Percentiles rank a stretch among this genome's conserved stretches.
Conservation (phyloP, 2,888 invertebrate genomes). For the Pimpla rufipes region DNA sequence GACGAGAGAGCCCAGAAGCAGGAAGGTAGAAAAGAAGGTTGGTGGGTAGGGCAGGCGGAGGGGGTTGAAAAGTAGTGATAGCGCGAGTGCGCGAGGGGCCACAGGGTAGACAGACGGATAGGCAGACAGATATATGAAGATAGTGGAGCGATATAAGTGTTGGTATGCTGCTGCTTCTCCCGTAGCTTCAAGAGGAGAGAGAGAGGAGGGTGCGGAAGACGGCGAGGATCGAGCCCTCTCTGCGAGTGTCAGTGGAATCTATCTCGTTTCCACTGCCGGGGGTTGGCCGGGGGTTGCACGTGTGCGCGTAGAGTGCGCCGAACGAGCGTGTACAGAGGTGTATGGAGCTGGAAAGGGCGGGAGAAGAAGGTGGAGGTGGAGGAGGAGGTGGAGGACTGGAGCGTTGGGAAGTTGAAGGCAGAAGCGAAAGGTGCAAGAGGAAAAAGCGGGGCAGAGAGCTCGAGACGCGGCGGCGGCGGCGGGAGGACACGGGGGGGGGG, state of each 20-base stretch:
- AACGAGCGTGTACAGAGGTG: constrained; percentile 24
- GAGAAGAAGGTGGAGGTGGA: neutral
- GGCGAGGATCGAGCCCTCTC: constrained; percentile 43
- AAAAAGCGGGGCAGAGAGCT: constrained; percentile 5
- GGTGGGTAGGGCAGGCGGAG: too few species aligned
- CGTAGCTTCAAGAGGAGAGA: constrained; percentile 13
- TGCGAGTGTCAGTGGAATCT: constrained; percentile 47
- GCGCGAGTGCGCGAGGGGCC: neutral
- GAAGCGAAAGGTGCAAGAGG: constrained; percentile 46
- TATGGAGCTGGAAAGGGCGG: neutral
- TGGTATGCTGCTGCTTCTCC: constrained; percentile 47
- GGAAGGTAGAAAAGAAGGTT: constrained; percentile 14
- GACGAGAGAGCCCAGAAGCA: constrained; percentile 52
- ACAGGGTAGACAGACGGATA: constrained; percentile 5
- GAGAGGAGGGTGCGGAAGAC: constrained; percentile 39
- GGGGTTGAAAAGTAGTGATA: constrained; percentile 5
- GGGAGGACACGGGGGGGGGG: constrained; percentile 6
- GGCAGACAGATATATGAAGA: neutral
- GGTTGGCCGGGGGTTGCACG: constrained; percentile 2
- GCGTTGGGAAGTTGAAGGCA: constrained; percentile 4
- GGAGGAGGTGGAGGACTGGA: neutral
- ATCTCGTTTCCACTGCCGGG: constrained; percentile 29
- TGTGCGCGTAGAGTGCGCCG: constrained; percentile 1
- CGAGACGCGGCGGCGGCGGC: constrained; percentile 15
- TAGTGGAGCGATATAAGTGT: constrained; percentile 23